Conservation (phyloP, 2,113 vertebrate species). For the Andinoacara biseriatus region DNA sequence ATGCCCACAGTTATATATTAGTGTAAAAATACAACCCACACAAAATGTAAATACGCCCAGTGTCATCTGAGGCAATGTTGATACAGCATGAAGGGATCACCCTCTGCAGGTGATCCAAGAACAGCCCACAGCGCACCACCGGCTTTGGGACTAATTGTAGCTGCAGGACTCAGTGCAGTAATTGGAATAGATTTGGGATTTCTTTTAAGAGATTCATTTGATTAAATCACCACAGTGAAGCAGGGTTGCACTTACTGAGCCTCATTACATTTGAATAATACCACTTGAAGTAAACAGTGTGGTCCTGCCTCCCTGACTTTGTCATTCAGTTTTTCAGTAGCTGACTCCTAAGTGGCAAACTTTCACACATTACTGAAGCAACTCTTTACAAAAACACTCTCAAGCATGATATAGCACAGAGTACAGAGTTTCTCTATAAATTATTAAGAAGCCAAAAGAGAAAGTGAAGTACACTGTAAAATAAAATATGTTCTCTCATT, state of each 20-base stretch:
- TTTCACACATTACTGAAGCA: not conserved
- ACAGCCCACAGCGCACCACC: conserved; percentile 10
- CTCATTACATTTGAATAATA: conserved; percentile 51
- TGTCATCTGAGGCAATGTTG: not conserved
- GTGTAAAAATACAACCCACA: not conserved
- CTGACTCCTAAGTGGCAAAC: not conserved
- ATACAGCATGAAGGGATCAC: not conserved
- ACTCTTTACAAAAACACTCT: not conserved
- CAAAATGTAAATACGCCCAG: not conserved
- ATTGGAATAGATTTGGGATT: conserved; percentile 47
- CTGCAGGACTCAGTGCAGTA: conserved; percentile 30
- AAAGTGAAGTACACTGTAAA: not conserved
- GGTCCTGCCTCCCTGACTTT: not conserved
- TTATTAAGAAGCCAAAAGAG: conserved; percentile 5
- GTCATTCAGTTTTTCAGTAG: not conserved
- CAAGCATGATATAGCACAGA: not conserved
- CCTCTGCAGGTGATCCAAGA: conserved; percentile 6
- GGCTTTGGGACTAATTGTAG: conserved; percentile 38
- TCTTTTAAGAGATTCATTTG: conserved; percentile 38
- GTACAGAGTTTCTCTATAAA: not conserved
- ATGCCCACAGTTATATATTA: not conserved
- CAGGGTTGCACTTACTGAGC: conserved; percentile 19
- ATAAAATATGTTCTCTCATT: not conserved
- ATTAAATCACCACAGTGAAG: conserved; percentile 38
- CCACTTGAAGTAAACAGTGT: conserved; percentile 31